Conservation (phyloP, 2,797 vertebrate species). For the Enteromius argenteus region DNA sequence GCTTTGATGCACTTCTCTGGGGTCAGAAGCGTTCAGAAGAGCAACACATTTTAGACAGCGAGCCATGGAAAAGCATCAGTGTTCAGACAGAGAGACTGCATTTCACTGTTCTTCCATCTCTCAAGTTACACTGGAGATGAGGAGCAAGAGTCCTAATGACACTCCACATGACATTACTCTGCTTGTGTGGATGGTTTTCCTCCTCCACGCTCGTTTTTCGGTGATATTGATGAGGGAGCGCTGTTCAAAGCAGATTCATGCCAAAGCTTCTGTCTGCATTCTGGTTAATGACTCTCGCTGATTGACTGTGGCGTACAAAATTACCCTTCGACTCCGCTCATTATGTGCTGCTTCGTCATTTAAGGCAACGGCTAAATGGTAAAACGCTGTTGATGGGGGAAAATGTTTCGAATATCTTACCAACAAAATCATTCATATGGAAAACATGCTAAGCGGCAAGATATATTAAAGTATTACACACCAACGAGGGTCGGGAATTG, state of each 20-base stretch:
- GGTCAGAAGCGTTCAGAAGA: slow-evolving; percentile 50
- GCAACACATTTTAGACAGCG: slow-evolving; percentile 55
- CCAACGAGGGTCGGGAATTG: neutral
- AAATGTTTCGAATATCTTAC: slow-evolving; percentile 26
- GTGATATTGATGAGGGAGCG: slow-evolving; percentile 58
- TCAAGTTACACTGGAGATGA: slow-evolving; percentile 63
- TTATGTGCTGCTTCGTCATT: slow-evolving; percentile 58
- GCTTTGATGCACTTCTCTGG: neutral
- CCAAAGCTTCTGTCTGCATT: slow-evolving; percentile 63
- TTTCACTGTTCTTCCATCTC: slow-evolving; percentile 64
- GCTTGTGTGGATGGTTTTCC: slow-evolving; percentile 50
- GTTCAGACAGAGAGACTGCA: slow-evolving; percentile 65
- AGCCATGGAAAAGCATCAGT: slow-evolving; percentile 50
- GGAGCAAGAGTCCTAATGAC: slow-evolving; percentile 63
- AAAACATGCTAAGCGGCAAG: slow-evolving; percentile 28
- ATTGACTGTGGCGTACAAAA: slow-evolving; percentile 61
- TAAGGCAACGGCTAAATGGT: slow-evolving; percentile 50
- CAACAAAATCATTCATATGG: slow-evolving; percentile 11
- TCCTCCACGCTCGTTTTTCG: slow-evolving; percentile 48
- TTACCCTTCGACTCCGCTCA: slow-evolving; percentile 59
- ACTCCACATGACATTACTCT: slow-evolving; percentile 60
- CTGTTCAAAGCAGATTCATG: slow-evolving; percentile 52
- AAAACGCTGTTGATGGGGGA: slow-evolving; percentile 47
- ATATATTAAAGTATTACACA: neutral
- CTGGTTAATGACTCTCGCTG: slow-evolving; percentile 57